Evolutionary conservation across 2,888 invertebrate genomes (phyloP).

Genomic region (Keiferia lycopersicella): DNA sequence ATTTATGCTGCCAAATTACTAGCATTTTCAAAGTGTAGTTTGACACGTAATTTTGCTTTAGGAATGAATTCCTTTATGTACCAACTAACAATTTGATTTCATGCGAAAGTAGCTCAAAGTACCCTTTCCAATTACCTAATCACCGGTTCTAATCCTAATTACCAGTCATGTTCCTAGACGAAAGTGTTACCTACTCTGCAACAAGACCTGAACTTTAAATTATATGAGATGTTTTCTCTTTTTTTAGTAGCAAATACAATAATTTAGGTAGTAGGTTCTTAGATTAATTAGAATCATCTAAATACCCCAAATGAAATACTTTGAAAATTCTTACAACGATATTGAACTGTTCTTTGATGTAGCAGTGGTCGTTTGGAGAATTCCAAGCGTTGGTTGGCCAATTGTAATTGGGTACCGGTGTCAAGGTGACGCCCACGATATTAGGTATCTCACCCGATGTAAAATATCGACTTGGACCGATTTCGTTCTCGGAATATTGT

Average conservation of each 20-base stretch:
- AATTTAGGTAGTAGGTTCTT: too few relatives aligned
- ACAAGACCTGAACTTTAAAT: too few relatives aligned
- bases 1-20: slow-evolving; percentile 25
- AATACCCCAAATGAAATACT: background rate
- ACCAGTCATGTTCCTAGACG: too few relatives aligned
- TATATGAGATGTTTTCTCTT: too few relatives aligned
- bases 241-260: too few relatives aligned
- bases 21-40: slow-evolving; percentile 43
- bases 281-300: too few relatives aligned
- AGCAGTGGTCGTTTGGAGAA: slow-evolving; percentile 1
- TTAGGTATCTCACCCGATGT: slow-evolving; percentile 34
- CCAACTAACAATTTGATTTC: background rate
- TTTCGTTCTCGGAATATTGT: slow-evolving; percentile 32
- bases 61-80: background rate
- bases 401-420: slow-evolving; percentile 32
- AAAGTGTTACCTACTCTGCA: too few relatives aligned
- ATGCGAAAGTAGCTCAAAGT: too few relatives aligned
- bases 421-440: slow-evolving; percentile 43
- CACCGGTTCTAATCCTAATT: too few relatives aligned
- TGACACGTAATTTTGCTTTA: background rate
- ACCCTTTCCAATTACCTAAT: too few relatives aligned
- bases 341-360: background rate
- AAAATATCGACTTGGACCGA: slow-evolving; percentile 35
- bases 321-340: background rate
- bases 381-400: slow-evolving; percentile 35